These are phyloP conservation scores for Alloplasta piceator DNA, from an alignment of 2,888 invertebrate species.

Conservation along the genomic window DNA sequence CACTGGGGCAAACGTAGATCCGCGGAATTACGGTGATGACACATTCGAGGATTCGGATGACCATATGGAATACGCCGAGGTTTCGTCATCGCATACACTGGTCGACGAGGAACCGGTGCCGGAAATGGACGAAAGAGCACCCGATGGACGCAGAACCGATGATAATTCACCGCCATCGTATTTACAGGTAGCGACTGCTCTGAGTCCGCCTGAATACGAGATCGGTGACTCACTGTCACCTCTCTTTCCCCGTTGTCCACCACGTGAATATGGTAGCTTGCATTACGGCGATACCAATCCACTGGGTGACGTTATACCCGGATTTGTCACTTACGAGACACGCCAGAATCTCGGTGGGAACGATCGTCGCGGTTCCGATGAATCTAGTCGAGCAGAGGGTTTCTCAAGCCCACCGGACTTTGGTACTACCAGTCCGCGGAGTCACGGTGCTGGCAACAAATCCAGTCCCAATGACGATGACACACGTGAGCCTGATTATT, in stretches of 20 bases:
- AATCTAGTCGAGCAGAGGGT: constrained; percentile 57
- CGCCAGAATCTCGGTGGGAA: constrained; percentile 44
- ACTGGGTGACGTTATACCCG: constrained; percentile 56
- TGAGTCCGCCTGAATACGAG: constrained; percentile 58
- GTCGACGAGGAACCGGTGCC: constrained; percentile 44
- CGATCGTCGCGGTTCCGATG: constrained; percentile 44
- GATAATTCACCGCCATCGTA: constrained; percentile 55
- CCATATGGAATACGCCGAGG: constrained; percentile 50
- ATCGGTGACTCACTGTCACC: constrained; percentile 65
- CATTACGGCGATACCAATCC: constrained; percentile 58
- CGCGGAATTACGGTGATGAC: constrained; percentile 55
- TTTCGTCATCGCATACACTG: constrained; percentile 56
- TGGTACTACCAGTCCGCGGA: constrained; percentile 54
- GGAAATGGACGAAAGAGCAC: background rate
- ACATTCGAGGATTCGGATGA: constrained; percentile 60
- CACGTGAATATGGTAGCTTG: constrained; percentile 55
- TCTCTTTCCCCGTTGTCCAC: constrained; percentile 68
- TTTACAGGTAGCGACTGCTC: constrained; percentile 36
- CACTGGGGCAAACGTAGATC: constrained; percentile 16
- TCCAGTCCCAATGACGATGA: constrained; percentile 41
- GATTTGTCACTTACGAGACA: constrained; percentile 62
- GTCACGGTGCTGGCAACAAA: constrained; percentile 50
- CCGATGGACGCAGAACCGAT: constrained; percentile 14
- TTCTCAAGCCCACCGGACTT: constrained; percentile 46
- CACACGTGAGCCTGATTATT: constrained; percentile 39